A percentile compares a stretch with the other conserved stretches of the same genome.
These are phyloP conservation scores for Melieria crassipennis DNA, from an alignment of 2,888 invertebrate species.

Conservation along the genomic window DNA sequence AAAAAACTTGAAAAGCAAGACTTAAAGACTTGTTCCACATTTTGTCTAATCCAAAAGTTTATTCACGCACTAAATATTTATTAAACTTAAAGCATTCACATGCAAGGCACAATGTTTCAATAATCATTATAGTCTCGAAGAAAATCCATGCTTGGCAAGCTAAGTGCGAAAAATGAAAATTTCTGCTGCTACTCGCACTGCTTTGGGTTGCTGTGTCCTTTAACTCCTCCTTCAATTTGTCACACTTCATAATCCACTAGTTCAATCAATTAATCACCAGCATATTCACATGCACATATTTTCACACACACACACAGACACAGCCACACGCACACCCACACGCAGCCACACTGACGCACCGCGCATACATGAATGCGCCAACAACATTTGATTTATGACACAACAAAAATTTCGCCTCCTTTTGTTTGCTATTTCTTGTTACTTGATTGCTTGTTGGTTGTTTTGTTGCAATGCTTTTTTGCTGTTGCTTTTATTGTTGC, in stretches of 20 bases:
- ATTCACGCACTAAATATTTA: no score
- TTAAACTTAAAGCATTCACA: no score
- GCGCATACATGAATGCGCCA: background rate
- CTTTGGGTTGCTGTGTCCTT: background rate
- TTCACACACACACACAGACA: background rate
- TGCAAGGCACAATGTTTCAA: no score
- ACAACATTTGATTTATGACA: slow-evolving; percentile 6
- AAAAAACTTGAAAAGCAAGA: no score
- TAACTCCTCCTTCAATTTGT: background rate
- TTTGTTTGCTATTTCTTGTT: background rate
- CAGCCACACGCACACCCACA: background rate
- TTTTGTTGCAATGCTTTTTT: background rate
- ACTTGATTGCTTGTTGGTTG: background rate
- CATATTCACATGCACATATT: slow-evolving; percentile 13
- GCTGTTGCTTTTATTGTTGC: no score
- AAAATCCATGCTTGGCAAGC: no score
- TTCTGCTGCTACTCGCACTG: no score
- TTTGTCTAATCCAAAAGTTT: no score
- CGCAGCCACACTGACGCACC: background rate
- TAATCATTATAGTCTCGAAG: no score
- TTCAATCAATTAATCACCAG: slow-evolving; percentile 6
- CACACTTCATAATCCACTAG: slow-evolving; percentile 6
- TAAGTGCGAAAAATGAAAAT: no score
- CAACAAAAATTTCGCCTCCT: slow-evolving; percentile 16
- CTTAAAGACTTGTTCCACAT: no score